These are phyloP conservation scores for Pangasius macronema DNA, from an alignment of 2,797 vertebrate genomes.

Conservation along the genomic window DNA sequence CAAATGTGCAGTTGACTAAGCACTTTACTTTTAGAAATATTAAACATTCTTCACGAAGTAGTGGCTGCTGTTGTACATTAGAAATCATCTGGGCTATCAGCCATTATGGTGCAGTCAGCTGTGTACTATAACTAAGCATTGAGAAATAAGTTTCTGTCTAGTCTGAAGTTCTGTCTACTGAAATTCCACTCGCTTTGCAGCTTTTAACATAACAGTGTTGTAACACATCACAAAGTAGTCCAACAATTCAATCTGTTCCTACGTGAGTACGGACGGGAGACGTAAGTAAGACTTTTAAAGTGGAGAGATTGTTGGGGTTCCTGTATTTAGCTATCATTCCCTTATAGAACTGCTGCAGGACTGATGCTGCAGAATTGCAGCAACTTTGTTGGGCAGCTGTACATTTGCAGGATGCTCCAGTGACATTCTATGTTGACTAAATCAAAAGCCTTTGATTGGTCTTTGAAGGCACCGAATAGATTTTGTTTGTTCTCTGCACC, in stretches of 20 bases:
- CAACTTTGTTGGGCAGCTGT: neutral
- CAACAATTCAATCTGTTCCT: no score
- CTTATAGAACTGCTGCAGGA: neutral
- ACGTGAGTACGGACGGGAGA: no score
- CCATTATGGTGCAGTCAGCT: no score
- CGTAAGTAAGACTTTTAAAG: no score
- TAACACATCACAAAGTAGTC: neutral
- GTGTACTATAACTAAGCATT: no score
- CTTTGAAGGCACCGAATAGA: neutral
- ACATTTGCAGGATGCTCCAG: neutral
- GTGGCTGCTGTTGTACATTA: neutral
- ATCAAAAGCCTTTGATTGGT: neutral
- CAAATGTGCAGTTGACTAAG: no score
- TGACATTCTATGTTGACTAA: neutral
- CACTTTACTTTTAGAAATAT: no score
- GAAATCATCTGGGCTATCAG: neutral
- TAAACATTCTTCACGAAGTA: no score
- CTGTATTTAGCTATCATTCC: no score
- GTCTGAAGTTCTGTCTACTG: neutral
- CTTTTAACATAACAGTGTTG: neutral
- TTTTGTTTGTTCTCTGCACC: neutral
- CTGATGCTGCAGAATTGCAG: neutral
- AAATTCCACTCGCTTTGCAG: neutral
- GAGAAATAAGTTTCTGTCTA: no score
- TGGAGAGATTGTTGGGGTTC: no score